Conservation (phyloP, 64 coral and sea anemone species). For the Hydrozoanthus tunicans region DNA sequence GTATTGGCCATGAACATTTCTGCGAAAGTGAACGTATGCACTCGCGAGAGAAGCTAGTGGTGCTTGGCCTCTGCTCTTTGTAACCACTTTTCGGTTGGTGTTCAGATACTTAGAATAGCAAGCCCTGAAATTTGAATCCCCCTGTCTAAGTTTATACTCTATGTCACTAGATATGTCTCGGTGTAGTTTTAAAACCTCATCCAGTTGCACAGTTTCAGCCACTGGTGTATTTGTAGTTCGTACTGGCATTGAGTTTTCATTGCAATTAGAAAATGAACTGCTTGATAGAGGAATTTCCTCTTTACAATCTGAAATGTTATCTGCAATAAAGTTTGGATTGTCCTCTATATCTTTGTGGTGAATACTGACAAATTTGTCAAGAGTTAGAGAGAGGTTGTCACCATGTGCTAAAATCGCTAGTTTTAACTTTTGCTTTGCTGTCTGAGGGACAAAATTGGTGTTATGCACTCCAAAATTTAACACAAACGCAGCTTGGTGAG, state of each 20-base stretch:
- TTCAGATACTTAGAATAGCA: slow-evolving; percentile 34
- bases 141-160: background rate
- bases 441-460: slow-evolving; percentile 15
- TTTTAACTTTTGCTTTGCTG: slow-evolving; percentile 22
- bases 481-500: slow-evolving; percentile 50
- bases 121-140: slow-evolving; percentile 3
- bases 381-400: slow-evolving; percentile 24
- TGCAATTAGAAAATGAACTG: background rate
- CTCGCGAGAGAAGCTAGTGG: slow-evolving; percentile 53
- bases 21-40: slow-evolving; percentile 66
- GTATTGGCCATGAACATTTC: slow-evolving; percentile 9
- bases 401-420: slow-evolving; percentile 21
- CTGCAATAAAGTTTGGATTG: slow-evolving; percentile 5
- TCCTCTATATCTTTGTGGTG: slow-evolving; percentile 22
- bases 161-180: slow-evolving; percentile 12
- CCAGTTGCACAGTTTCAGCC: background rate
- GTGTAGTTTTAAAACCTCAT: slow-evolving; percentile 26
- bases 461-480: slow-evolving; percentile 37
- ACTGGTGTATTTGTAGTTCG: background rate
- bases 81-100: background rate
- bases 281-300: background rate
- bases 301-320: background rate
- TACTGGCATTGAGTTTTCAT: background rate
- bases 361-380: slow-evolving; percentile 36
- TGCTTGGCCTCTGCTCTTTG: slow-evolving; percentile 48